These are phyloP conservation scores for Dasyurus viverrinus DNA, from an alignment of 2,113 vertebrate genomes.

Conservation along the genomic window DNA sequence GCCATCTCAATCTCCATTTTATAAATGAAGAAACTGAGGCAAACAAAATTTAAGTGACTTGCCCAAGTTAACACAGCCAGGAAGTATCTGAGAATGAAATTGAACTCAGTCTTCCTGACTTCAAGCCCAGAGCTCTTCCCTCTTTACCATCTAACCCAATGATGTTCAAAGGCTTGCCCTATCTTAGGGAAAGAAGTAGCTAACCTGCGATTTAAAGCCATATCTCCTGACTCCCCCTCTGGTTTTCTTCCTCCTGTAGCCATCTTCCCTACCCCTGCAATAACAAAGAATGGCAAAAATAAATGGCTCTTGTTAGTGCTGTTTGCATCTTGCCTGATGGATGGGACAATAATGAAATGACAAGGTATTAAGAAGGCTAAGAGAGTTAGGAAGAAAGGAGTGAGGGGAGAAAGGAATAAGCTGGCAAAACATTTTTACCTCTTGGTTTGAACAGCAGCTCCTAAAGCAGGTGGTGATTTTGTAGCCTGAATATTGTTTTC, in stretches of 20 bases:
- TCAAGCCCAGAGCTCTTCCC: neutral
- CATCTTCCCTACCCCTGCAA: neutral
- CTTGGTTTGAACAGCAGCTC: neutral
- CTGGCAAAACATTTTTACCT: neutral
- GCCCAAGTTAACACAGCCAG: neutral
- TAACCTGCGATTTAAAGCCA: neutral
- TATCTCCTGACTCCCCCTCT: neutral
- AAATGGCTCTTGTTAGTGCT: neutral
- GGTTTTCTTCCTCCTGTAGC: neutral
- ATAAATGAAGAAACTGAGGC: neutral
- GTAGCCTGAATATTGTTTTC: slow-evolving; percentile 4
- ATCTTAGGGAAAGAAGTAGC: neutral
- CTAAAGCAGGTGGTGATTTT: slow-evolving; percentile 2
- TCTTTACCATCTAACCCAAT: neutral
- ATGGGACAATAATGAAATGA: neutral
- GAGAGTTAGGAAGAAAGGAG: neutral
- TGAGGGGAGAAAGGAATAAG: neutral
- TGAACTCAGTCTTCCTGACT: neutral
- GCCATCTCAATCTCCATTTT: neutral
- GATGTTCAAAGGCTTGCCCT: neutral
- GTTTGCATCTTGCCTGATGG: neutral
- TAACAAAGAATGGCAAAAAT: neutral
- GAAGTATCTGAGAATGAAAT: neutral
- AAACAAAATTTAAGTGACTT: neutral
- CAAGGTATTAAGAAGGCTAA: neutral